Evolutionary conservation across 2,113 vertebrate genomes (phyloP), one percentile per base, ranked within the genome.

Genomic region (Dipodomys merriami): DNA sequence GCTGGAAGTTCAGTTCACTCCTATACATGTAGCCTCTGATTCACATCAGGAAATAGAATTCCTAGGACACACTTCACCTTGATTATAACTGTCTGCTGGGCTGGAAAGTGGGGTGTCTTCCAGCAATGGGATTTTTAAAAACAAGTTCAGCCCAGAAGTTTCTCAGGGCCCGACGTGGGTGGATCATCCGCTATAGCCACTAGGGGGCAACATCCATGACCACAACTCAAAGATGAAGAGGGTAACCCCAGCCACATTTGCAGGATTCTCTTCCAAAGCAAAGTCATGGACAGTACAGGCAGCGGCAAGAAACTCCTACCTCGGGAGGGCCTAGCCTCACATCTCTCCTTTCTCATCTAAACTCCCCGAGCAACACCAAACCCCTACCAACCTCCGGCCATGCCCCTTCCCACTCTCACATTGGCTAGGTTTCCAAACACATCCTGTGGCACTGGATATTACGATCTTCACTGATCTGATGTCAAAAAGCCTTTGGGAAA

Each of bases 401-500:
- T 5, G 7, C 13, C 8, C 20, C 19, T 35, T 2, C 7, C 7
- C 18, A 2, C 44, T 33, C 62, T 80, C 46, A 71, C 35, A 83
- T 23, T 46, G 25, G 12, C 49, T 30, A 29, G 16, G 22, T 8
- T 74, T 30, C 83, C 18, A 81, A 29, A 57, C 78, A 73, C 12
- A 49, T 20, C 25, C 0, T 4, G 0, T 9, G n/a, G 10, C 27
- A 6, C 64, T 3, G 27, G 25, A 62, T 64, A n/a, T 33, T 35
- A 79, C 65, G 69, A 67, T 46, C 22, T 6, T 73, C 73, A 29
- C 30, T n/a, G 8, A 79, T 57, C 53, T 25, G n/a, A 82, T 5
- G 11, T 64, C 67, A 35, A 76, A 62, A 67, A 69, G 29, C 76
- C 62, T 29, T 35, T 84, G 65, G 20, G 62, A 93, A 87, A 88